Evolutionary conservation across 2,888 invertebrate genomes (phyloP).

Genomic region (Campoletis raptor): DNA sequence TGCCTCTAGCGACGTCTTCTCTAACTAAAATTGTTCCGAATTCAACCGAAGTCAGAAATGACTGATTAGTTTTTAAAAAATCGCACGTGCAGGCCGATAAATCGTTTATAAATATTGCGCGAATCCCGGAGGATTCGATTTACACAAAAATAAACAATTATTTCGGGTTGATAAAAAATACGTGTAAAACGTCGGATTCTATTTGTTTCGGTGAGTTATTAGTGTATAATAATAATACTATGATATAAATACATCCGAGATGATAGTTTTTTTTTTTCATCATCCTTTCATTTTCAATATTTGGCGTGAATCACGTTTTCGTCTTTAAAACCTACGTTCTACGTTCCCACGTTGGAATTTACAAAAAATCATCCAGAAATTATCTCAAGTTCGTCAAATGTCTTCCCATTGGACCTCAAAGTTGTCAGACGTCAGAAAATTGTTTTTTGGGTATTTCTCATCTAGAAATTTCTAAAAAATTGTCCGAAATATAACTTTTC

Average conservation of each 20-base stretch:
- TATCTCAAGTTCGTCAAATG: neutral
- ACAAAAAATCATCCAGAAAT: neutral
- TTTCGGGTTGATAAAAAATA: conserved; percentile 5
- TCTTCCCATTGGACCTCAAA: neutral
- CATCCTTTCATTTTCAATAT: conserved; percentile 73
- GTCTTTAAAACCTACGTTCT: conserved; percentile 73
- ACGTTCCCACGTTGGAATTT: neutral
- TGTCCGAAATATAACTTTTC: neutral
- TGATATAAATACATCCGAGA: conserved; percentile 75
- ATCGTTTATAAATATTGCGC: conserved; percentile 1
- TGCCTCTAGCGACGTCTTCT: neutral
- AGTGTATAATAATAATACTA: conserved; percentile 71
- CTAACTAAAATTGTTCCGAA: neutral
- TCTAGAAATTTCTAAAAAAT: neutral
- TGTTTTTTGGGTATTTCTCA: neutral
- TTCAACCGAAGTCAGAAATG: neutral
- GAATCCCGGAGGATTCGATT: neutral
- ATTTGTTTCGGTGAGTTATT: conserved; percentile 40
- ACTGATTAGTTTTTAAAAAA: neutral
- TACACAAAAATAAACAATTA: conserved; percentile 1
- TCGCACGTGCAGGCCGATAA: neutral
- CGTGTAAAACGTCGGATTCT: conserved; percentile 9
- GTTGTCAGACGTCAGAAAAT: neutral
- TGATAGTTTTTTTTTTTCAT: conserved; percentile 44
- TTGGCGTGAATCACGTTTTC: conserved; percentile 80